Evolutionary conservation across 2,797 vertebrate species (phyloP), one percentile per base, ranked within the genome.

Genomic region (Myripristis murdjan): DNA sequence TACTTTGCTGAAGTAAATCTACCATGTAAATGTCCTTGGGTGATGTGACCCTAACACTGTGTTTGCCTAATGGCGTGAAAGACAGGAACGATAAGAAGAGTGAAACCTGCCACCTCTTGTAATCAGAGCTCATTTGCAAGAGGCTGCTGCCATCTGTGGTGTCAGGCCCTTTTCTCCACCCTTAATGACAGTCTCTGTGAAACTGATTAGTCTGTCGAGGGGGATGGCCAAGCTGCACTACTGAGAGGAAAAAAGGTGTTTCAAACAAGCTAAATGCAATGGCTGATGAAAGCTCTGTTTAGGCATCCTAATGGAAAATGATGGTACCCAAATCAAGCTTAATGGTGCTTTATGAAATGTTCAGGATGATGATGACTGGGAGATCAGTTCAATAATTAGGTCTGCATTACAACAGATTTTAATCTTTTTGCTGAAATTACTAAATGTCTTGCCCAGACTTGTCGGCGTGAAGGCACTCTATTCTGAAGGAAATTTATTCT

Each of bases 71-170:
- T 91, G 81, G 82, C 57, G 82, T 87, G 85, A 80, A 89, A 88
- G 85, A 67, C 71, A 64, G 64, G 24, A 35, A 49, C 22, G 65
- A 81, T 72, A 87, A 70, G 73, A 81, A 79, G 90, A 93, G 90
- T 87, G 88, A 93, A 86, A 89, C 86, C 85, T 84, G 86, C 73
- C 78, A 88, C 89, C 86, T 89, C 86, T 76, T 57, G 58, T 91
- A 93, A 88, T 92, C 89, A 90, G 81, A 84, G 77, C 90, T 93
- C 87, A 93, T 93, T 92, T 91, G 80, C 82, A 66, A 86, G 83
- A 88, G 70, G 82, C 64, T 81, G 78, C 78, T 59, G 81, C 90
- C 92, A 94, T 93, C 93, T 94, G 92, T 77, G 88, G 84, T 83
- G 85, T 83, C 85, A 83, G 79, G 70, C 68, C 87, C 76, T 80